phyloP scores from a whole-genome alignment of 2,888 invertebrate species.

The Sminthurides aquaticus region DNA sequence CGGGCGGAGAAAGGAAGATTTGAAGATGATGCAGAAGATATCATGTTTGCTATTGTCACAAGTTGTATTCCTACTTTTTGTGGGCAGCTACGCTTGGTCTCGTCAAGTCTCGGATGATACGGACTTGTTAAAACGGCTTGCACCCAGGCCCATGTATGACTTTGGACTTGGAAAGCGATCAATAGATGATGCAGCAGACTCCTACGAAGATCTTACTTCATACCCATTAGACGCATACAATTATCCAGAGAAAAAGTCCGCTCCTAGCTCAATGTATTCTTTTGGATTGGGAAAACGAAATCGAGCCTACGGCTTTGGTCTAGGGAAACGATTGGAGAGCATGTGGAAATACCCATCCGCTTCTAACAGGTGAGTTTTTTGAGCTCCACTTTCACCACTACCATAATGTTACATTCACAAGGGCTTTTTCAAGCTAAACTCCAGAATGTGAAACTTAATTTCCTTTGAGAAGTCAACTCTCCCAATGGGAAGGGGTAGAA shows the following conservation, averaged over 20 bases:
- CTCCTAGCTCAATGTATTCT: conserved; percentile 32
- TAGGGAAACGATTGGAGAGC: conserved; percentile 40
- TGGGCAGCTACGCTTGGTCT: conserved; percentile 39
- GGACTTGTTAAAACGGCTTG: conserved; percentile 33
- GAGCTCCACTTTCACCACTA: not conserved
- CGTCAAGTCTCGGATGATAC: conserved; percentile 37
- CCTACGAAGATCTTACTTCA: conserved; percentile 34
- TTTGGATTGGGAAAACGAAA: conserved; percentile 41
- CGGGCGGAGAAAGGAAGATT: not conserved
- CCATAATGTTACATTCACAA: not conserved
- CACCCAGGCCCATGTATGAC: conserved; percentile 37
- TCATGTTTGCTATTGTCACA: conserved; percentile 32
- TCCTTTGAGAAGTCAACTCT: not conserved
- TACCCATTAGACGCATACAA: conserved; percentile 27
- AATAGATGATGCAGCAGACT: conserved; percentile 26
- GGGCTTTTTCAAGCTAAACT: not conserved
- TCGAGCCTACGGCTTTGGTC: conserved; percentile 41
- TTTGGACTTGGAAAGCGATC: conserved; percentile 41
- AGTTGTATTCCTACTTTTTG: conserved; percentile 34
- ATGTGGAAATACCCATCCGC: conserved; percentile 28
- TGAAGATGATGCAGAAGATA: conserved; percentile 34
- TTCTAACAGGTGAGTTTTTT: conserved; percentile 24
- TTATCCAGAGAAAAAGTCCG: conserved; percentile 22
- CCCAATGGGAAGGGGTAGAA: too few species aligned
- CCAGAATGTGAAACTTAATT: not conserved